Conservation (phyloP, 2,888 invertebrate genomes). For the Tuberolachnus salignus region DNA sequence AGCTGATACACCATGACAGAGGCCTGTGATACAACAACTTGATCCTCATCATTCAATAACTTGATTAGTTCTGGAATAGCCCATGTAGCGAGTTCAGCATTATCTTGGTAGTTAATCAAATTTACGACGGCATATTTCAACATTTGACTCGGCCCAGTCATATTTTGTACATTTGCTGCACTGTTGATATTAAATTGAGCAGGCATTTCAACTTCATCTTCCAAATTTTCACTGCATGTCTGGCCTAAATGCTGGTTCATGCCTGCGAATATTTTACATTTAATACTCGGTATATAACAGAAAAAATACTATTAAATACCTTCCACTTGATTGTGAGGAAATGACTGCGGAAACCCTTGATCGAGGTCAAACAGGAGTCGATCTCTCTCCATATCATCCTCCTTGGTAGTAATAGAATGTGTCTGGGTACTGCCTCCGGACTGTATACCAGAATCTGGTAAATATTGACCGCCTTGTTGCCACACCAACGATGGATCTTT, state of each 20-base stretch:
- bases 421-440: slow-evolving; percentile 94
- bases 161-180: slow-evolving; percentile 93
- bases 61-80: slow-evolving; percentile 98
- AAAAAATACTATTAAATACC: slow-evolving; percentile 65
- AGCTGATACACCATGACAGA: slow-evolving; percentile 99
- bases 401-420: slow-evolving; percentile 90
- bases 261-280: slow-evolving; percentile 66
- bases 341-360: slow-evolving; percentile 86
- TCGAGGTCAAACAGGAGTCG: slow-evolving; percentile 88
- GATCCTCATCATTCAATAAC: slow-evolving; percentile 91
- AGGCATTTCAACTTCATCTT: slow-evolving; percentile 95
- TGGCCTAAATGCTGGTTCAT: slow-evolving; percentile 96
- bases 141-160: slow-evolving; percentile 97
- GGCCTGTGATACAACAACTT: slow-evolving; percentile 95
- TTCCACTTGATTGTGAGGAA: slow-evolving; percentile 94
- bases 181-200: slow-evolving; percentile 94
- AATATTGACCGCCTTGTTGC: slow-evolving; percentile 87
- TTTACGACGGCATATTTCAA: slow-evolving; percentile 97
- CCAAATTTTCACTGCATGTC: slow-evolving; percentile 94
- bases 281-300: too few relatives aligned
- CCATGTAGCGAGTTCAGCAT: slow-evolving; percentile 93
- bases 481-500: slow-evolving; percentile 90
- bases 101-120: slow-evolving; percentile 97
- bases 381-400: slow-evolving; percentile 88
- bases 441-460: slow-evolving; percentile 92